Evolutionary conservation across 1,140 invertebrate genomes (phyloP).

Genomic region (Wiebesia pumilae): DNA sequence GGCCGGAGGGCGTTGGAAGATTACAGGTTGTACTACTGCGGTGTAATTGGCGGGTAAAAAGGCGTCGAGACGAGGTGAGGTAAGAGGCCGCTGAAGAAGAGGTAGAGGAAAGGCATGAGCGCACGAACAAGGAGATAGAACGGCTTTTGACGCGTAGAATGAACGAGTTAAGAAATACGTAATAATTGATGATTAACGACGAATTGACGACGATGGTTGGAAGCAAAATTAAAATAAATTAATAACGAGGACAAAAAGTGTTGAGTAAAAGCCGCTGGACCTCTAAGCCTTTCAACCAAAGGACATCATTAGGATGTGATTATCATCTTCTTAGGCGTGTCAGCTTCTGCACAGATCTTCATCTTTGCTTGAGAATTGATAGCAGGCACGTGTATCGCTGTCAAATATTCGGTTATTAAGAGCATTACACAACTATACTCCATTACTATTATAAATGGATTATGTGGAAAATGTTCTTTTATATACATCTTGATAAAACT

Average conservation of each 20-base stretch:
- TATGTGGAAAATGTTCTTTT: not conserved
- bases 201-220: conserved; percentile 42
- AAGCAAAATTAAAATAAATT: conserved; percentile 70
- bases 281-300: conserved; percentile 12
- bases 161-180: conserved; percentile 51
- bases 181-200: conserved; percentile 69
- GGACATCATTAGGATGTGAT: conserved; percentile 22
- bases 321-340: conserved; percentile 26
- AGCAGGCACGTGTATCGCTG: not conserved
- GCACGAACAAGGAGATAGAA: conserved; percentile 46
- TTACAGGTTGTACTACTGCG: conserved; percentile 53
- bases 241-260: conserved; percentile 62
- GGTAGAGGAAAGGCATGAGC: not conserved
- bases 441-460: not conserved
- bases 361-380: conserved; percentile 19
- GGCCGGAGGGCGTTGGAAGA: conserved; percentile 29
- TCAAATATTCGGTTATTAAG: not conserved
- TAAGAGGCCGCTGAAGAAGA: conserved; percentile 33
- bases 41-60: conserved; percentile 58
- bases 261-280: conserved; percentile 48
- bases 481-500: not conserved
- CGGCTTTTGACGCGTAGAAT: conserved; percentile 43
- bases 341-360: not conserved
- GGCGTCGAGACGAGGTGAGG: conserved; percentile 21
- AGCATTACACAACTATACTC: too few relatives aligned